phyloP scores from a whole-genome alignment of 2,113 vertebrate species.

The Protobothrops flavoviridis region DNA sequence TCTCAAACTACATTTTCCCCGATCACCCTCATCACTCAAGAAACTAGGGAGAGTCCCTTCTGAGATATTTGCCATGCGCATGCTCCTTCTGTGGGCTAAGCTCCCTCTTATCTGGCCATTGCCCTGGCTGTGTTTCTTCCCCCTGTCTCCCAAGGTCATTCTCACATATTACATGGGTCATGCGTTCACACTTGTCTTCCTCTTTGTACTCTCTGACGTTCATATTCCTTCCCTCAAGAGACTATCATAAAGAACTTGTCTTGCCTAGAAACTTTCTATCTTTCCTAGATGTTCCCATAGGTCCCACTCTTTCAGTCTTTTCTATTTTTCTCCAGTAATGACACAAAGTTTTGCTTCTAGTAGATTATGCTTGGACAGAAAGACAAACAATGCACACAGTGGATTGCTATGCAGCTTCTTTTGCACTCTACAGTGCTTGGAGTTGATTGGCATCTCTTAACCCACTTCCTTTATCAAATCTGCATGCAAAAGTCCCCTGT shows the following conservation, averaged over 20 bases:
- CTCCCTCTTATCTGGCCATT: background rate
- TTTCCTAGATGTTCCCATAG: background rate
- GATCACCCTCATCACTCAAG: background rate
- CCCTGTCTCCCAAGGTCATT: background rate
- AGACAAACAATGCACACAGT: background rate
- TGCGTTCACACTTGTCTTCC: background rate
- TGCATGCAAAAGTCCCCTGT: background rate
- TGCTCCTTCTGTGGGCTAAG: background rate
- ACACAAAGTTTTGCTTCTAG: background rate
- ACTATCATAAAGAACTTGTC: background rate
- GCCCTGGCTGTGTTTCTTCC: background rate
- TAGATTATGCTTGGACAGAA: background rate
- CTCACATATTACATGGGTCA: background rate
- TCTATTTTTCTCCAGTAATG: background rate
- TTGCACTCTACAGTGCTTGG: background rate
- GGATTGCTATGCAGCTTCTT: background rate
- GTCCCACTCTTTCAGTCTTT: background rate
- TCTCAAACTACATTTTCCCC: background rate
- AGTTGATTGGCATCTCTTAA: background rate
- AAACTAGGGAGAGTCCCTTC: background rate
- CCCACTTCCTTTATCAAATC: background rate
- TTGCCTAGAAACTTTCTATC: background rate
- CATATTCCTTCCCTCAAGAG: background rate
- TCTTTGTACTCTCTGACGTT: background rate
- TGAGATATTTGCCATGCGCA: background rate